These are phyloP conservation scores for Gorsachius magnificus DNA, from an alignment of 2,797 vertebrate genomes.

Conservation along the genomic window DNA sequence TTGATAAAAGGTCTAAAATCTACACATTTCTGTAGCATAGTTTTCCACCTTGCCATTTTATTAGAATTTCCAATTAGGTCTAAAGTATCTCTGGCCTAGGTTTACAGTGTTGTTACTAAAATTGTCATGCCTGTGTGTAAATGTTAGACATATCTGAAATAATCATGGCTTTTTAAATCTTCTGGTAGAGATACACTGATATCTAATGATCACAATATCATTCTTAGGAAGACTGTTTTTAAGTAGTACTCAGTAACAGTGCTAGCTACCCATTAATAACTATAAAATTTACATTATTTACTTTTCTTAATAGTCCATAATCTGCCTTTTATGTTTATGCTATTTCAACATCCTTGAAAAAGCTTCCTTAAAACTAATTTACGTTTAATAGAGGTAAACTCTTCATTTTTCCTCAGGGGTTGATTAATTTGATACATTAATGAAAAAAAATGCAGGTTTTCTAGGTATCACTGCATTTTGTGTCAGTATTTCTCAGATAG, in stretches of 20 bases:
- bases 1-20: not conserved
- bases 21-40: not conserved
- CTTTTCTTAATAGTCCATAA: not conserved
- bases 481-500: not conserved
- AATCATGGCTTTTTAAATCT: not conserved
- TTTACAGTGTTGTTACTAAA: not conserved
- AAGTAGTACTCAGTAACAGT: not conserved
- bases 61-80: not conserved
- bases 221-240: not conserved
- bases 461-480: not conserved
- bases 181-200: not conserved
- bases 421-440: not conserved
- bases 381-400: not conserved
- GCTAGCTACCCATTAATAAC: not conserved
- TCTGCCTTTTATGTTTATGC: not conserved
- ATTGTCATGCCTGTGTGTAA: not conserved
- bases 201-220: not conserved
- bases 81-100: not conserved
- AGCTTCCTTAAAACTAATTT: not conserved
- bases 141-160: not conserved
- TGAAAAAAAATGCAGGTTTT: not conserved
- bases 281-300: not conserved
- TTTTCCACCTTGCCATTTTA: not conserved
- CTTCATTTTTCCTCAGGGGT: not conserved
- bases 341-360: not conserved